phyloP scores from a whole-genome alignment of 2,113 vertebrate genomes.

The Rutilus rutilus region DNA sequence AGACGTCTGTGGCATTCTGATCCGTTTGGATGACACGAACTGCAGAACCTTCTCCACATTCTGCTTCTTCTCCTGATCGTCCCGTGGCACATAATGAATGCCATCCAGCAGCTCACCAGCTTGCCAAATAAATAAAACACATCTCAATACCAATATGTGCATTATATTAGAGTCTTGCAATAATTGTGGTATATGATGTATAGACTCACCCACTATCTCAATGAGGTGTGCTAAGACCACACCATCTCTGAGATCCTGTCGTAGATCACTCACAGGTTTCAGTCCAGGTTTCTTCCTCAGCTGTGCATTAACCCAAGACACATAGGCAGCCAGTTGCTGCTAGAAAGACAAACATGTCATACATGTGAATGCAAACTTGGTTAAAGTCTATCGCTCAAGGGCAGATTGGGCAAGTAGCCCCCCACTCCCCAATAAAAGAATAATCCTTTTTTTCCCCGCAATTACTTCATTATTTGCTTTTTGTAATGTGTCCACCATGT shows the following conservation, averaged over 20 bases:
- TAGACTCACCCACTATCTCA: conserved; percentile 92
- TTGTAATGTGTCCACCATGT: background rate
- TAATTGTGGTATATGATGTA: background rate
- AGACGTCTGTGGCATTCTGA: conserved; percentile 95
- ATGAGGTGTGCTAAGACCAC: conserved; percentile 89
- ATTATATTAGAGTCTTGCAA: background rate
- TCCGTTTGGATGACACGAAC: conserved; percentile 91
- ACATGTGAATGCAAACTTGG: background rate
- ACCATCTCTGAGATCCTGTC: conserved; percentile 90
- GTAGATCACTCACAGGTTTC: conserved; percentile 85
- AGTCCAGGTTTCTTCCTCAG: conserved; percentile 86
- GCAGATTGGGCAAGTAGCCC: background rate
- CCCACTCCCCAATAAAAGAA: too few species aligned
- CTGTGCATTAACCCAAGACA: conserved; percentile 97
- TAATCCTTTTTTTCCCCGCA: too few species aligned
- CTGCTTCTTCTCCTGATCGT: conserved; percentile 88
- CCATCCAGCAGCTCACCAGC: conserved; percentile 89
- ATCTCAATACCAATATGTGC: background rate
- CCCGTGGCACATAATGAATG: conserved; percentile 78
- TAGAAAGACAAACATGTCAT: conserved; percentile 62
- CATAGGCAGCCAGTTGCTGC: conserved; percentile 93
- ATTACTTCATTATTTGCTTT: background rate
- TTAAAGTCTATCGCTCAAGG: background rate
- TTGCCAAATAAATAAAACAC: conserved; percentile 58
- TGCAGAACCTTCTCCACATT: conserved; percentile 94